phyloP scores from a whole-genome alignment of 2,888 invertebrate species.

The Sinotaia quadrata region DNA sequence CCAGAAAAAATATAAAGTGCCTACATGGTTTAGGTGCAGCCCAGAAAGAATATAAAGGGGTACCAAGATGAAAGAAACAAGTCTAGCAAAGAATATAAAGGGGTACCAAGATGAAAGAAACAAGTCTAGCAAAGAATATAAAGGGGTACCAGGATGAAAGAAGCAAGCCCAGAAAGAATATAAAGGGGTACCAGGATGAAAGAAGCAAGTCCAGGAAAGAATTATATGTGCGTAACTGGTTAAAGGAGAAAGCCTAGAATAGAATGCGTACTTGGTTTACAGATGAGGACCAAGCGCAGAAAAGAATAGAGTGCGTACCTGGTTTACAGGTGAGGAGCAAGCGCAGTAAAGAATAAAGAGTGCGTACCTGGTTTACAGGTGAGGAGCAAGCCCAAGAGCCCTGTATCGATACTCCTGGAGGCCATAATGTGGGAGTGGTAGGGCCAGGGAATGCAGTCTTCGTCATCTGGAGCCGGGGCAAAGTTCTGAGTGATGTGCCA shows the following conservation, averaged over 20 bases:
- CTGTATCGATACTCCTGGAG: conserved; percentile 45
- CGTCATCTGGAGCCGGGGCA: conserved; percentile 44
- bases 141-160: no score
- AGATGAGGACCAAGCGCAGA: not conserved
- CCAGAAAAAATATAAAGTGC: no score
- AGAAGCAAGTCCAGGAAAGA: not conserved
- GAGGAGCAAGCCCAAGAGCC: conserved; percentile 43
- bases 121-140: no score
- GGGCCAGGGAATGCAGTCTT: conserved; percentile 48
- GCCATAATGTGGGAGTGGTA: conserved; percentile 56
- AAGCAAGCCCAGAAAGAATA: not conserved
- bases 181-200: not conserved
- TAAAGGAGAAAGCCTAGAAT: not conserved
- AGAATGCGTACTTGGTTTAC: not conserved
- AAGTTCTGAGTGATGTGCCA: conserved; percentile 45
- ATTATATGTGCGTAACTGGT: not conserved
- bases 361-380: no score
- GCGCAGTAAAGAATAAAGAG: no score
- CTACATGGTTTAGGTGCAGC: no score
- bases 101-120: no score
- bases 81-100: no score
- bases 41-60: no score
- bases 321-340: conserved; percentile 28
- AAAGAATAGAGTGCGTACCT: not conserved
- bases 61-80: no score